These are phyloP conservation scores for Nothocercus julius DNA, from an alignment of 2,113 vertebrate genomes.

Conservation along the genomic window DNA sequence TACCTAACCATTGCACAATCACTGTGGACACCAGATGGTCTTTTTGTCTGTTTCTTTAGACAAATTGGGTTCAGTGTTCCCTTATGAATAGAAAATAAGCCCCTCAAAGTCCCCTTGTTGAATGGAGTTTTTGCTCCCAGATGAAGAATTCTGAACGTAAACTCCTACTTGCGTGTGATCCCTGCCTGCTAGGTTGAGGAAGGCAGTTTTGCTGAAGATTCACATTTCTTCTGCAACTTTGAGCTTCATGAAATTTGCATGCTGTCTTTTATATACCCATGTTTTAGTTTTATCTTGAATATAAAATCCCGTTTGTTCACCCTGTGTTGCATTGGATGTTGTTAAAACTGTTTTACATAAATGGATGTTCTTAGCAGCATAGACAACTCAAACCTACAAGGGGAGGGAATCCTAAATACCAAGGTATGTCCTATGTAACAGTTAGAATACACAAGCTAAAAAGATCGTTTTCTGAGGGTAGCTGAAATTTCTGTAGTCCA, in stretches of 20 bases:
- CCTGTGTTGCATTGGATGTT: neutral
- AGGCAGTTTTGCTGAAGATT: neutral
- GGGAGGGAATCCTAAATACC: neutral
- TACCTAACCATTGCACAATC: constrained; percentile 44
- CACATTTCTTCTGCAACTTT: neutral
- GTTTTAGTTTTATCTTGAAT: neutral
- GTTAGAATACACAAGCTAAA: neutral
- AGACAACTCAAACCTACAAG: neutral
- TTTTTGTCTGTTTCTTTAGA: constrained; percentile 57
- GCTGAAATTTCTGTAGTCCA: neutral
- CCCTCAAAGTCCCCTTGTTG: constrained; percentile 29
- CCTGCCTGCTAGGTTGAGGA: neutral
- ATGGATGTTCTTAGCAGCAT: neutral
- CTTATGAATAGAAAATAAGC: constrained; percentile 43
- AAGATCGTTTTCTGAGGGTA: neutral
- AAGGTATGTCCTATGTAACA: neutral
- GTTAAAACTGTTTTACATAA: neutral
- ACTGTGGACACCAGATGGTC: constrained; percentile 68
- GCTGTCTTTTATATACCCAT: neutral
- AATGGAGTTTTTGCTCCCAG: constrained; percentile 43
- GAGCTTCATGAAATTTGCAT: neutral
- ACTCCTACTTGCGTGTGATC: constrained; percentile 28
- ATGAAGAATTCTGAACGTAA: constrained; percentile 36
- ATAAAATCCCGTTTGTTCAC: neutral
- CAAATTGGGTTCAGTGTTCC: constrained; percentile 2